A percentile compares a stretch with the other conserved stretches of the same genome.
Evolutionary conservation across 2,113 vertebrate species (phyloP).

Genomic region (Oplegnathus fasciatus): DNA sequence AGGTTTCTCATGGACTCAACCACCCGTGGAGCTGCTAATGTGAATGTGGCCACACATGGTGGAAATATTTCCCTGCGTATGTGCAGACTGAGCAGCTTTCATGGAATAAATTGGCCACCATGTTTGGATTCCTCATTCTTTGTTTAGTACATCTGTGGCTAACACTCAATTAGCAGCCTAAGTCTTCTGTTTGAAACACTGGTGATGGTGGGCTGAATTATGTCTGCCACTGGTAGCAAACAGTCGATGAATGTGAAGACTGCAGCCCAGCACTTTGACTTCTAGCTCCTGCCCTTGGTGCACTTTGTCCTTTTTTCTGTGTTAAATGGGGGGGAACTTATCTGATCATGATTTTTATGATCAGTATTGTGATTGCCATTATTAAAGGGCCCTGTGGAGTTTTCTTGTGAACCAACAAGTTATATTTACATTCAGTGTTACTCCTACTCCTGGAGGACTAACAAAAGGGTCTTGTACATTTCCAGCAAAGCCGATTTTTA

Average conservation of each 20-base stretch:
- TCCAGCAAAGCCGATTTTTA: not conserved
- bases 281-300: not conserved
- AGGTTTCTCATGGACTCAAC: slow-evolving; percentile 5
- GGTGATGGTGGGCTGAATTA: slow-evolving; percentile 17
- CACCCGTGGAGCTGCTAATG: not conserved
- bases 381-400: too few relatives aligned
- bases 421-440: too few relatives aligned
- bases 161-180: slow-evolving; percentile 36
- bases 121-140: slow-evolving; percentile 15
- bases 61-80: not conserved
- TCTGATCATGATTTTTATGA: not conserved
- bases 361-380: too few relatives aligned
- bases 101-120: slow-evolving; percentile 23
- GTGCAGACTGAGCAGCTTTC: slow-evolving; percentile 16
- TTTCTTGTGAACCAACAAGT: too few relatives aligned
- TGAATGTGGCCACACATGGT: slow-evolving; percentile 2
- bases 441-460: too few relatives aligned
- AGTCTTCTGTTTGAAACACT: not conserved
- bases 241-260: not conserved
- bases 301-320: not conserved
- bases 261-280: not conserved
- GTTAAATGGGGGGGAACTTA: not conserved
- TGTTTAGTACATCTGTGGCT: slow-evolving; percentile 31
- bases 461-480: not conserved
- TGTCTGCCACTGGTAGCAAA: slow-evolving; percentile 8